Conservation (phyloP, 1,140 invertebrate genomes). For the Coptotermes formosanus region DNA sequence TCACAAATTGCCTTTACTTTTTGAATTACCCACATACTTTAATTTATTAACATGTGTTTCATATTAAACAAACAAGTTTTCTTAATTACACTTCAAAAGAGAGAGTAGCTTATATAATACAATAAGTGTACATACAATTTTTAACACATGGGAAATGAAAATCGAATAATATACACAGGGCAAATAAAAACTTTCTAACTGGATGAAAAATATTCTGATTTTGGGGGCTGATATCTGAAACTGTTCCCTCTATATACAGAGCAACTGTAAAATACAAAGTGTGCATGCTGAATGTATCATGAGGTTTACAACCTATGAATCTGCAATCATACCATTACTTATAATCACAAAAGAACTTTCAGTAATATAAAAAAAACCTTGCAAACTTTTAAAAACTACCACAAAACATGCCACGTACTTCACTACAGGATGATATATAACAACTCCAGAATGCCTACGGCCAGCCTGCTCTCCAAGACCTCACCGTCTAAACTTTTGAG, state of each 20-base stretch:
- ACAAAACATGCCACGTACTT: not conserved
- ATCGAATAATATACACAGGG: not conserved
- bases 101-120: no score
- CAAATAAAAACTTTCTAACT: not conserved
- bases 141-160: not conserved
- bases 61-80: no score
- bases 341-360: not conserved
- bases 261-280: no score
- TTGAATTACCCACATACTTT: no score
- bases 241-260: not conserved
- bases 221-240: not conserved
- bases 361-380: not conserved
- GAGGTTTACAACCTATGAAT: not conserved
- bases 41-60: no score
- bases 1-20: no score
- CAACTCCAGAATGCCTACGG: not conserved
- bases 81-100: no score
- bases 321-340: not conserved
- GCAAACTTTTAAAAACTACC: not conserved
- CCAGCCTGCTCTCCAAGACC: not conserved
- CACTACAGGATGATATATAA: not conserved
- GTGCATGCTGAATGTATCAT: not conserved
- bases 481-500: not conserved
- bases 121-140: not conserved
- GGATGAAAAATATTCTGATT: not conserved